Percentiles rank a stretch among this genome's conserved stretches.
Evolutionary conservation across 2,113 vertebrate species (phyloP).

Genomic region (Lasiurus borealis): DNA sequence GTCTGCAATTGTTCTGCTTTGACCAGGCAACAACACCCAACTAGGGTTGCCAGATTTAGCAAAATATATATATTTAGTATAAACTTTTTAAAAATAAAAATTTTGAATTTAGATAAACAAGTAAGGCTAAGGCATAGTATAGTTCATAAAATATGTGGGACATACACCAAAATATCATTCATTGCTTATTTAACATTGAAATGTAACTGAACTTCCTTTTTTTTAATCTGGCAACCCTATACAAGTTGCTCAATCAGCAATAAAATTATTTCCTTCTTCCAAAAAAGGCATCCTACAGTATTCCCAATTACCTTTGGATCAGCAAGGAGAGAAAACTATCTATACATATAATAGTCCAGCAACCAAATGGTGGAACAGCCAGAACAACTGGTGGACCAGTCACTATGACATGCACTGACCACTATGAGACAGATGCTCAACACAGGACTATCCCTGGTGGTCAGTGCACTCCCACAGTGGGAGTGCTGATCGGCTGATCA

Average conservation of each 20-base stretch:
- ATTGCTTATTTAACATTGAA: background rate
- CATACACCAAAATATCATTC: background rate
- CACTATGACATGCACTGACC: no score
- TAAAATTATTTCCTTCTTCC: background rate
- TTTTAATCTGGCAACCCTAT: constrained; percentile 26
- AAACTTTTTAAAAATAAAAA: background rate
- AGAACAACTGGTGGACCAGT: no score
- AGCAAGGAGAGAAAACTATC: constrained; percentile 25
- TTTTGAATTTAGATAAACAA: constrained; percentile 34
- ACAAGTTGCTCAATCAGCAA: background rate
- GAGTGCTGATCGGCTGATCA: no score
- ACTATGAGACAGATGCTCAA: no score
- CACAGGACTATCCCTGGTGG: no score
- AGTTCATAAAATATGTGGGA: background rate
- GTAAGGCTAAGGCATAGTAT: background rate
- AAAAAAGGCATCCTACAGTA: background rate
- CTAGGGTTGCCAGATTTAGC: background rate
- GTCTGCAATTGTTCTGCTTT: background rate
- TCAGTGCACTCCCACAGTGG: no score
- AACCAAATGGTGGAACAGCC: no score
- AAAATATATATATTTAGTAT: background rate
- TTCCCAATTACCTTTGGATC: constrained; percentile 14
- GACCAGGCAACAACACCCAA: background rate
- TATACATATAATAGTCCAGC: no score
- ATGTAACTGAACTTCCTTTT: background rate